These are phyloP conservation scores for Squalus acanthias DNA, from an alignment of 2,797 vertebrate species.

Conservation along the genomic window DNA sequence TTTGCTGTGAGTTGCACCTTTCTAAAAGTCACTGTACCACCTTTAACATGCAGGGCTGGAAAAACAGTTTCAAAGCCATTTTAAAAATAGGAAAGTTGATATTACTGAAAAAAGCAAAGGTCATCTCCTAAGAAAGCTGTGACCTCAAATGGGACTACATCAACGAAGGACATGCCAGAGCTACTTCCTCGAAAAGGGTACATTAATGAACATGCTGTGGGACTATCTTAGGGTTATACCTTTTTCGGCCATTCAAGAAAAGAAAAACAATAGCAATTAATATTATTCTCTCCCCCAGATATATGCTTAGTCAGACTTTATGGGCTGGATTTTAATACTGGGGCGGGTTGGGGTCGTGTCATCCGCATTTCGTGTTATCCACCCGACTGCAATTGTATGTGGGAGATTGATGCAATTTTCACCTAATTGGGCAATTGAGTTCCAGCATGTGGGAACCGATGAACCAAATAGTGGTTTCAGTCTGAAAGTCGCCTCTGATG, in stretches of 20 bases:
- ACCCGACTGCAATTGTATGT: too few species aligned
- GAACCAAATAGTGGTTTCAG: too few species aligned
- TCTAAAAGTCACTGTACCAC: slow-evolving; percentile 7
- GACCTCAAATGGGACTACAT: neutral
- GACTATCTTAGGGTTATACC: neutral
- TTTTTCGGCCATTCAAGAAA: neutral
- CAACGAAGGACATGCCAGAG: neutral
- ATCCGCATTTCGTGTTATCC: too few species aligned
- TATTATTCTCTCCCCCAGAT: neutral
- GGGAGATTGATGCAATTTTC: too few species aligned
- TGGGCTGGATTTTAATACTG: too few species aligned
- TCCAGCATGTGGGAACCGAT: too few species aligned
- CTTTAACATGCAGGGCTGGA: neutral
- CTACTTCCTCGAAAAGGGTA: neutral
- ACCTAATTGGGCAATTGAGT: too few species aligned
- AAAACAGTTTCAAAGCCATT: neutral
- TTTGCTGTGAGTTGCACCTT: neutral
- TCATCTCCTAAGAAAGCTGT: neutral
- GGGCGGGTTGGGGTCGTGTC: too few species aligned
- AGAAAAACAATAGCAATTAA: neutral
- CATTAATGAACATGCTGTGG: neutral
- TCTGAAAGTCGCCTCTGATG: too few species aligned
- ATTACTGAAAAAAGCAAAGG: neutral
- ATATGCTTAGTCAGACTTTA: neutral
- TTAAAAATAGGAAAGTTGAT: neutral